These are phyloP conservation scores for Pseudonaja textilis DNA, from an alignment of 2,113 vertebrate species.

Conservation along the genomic window DNA sequence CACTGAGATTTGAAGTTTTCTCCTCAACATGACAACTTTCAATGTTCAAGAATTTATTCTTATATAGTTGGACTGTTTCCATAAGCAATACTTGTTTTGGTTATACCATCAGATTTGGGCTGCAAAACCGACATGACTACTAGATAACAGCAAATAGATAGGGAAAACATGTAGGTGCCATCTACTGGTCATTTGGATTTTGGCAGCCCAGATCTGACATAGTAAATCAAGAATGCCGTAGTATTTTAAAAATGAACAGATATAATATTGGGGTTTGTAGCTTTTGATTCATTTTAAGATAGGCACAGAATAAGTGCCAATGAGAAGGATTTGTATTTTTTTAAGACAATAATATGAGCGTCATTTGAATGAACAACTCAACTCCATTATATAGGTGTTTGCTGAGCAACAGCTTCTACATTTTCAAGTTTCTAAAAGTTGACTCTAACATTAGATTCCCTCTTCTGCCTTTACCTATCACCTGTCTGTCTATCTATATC, in stretches of 20 bases:
- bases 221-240: not conserved
- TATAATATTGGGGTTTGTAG: not conserved
- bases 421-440: not conserved
- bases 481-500: not conserved
- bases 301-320: not conserved
- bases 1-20: not conserved
- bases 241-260: not conserved
- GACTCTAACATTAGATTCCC: not conserved
- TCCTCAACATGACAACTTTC: not conserved
- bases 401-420: not conserved
- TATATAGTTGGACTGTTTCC: not conserved
- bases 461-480: not conserved
- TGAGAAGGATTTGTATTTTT: not conserved
- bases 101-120: not conserved
- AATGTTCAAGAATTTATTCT: not conserved
- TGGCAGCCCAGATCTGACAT: not conserved
- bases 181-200: not conserved
- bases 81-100: not conserved
- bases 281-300: not conserved
- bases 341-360: not conserved
- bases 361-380: not conserved
- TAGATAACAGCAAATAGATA: not conserved
- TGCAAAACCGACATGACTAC: not conserved
- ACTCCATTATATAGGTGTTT: not conserved
- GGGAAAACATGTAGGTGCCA: not conserved